Base-by-base conservation (phyloP, 2,797 vertebrate genomes). In the Notoglanidium macrostoma region DNA sequence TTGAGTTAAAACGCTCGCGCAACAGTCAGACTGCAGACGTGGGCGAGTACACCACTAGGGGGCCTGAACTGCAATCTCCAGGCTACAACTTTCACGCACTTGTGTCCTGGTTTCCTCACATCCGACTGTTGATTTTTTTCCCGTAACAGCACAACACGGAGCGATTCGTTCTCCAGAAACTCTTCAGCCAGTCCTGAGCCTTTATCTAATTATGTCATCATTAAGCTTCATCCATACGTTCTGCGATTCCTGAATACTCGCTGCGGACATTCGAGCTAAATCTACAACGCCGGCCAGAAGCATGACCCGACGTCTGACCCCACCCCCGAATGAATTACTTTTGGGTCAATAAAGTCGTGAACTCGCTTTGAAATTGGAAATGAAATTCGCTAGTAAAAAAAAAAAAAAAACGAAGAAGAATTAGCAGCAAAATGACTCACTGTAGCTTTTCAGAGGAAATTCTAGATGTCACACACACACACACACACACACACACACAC, bases 341-440 rank as follows among this genome's bases (percentile, higher is more conserved):
- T 59, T 26, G 1, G 35, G 2, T 73, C 3, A 5, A 70, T 84
- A 55, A 84, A 72, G 49, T 67, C 26, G 19, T 84, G 14, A 84
- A 57, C 21, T 15, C 49, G 72, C 76, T 80, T 59, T 81, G 51
- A 80, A 70, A 80, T 23, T 78, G 19, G 57, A 70, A 86, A 77
- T 55, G 46, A 77, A 83, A 54, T 87, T 83, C 72, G 29, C 46
- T 59, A 67, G 63, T 8, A 54, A 78, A 55, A n/a, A 65, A 46
- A 1, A 72, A 84, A 57, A 55, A 51, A 46, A 81, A 49, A 72
- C 63, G 54, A 68, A 82, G 57, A 78, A n/a, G 49, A 82, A 70
- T 49, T 49, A 76, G 67, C 0, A 9, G 6, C 81, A 72, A 68
- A 84, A 81, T 55, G 26, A 76, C 72, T 86, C 81, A 72, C 6